These are phyloP conservation scores for Agrotis exclamationis DNA, from an alignment of 2,888 invertebrate genomes.

Conservation along the genomic window DNA sequence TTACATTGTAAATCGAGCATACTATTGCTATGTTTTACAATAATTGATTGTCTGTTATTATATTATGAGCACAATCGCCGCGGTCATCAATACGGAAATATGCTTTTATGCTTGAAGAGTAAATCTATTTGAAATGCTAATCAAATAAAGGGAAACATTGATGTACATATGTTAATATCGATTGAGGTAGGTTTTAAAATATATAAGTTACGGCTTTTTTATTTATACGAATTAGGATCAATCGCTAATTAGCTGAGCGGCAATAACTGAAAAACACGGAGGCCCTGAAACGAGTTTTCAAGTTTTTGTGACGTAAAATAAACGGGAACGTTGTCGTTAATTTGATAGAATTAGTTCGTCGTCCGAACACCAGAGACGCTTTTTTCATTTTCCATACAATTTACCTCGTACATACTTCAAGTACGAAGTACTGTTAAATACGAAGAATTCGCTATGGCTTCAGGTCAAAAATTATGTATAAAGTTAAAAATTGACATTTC, in stretches of 20 bases:
- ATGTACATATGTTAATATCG: slow-evolving; percentile 19
- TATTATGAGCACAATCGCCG: slow-evolving; percentile 23
- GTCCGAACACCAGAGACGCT: too few species aligned
- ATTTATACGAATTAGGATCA: neutral
- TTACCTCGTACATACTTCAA: too few species aligned
- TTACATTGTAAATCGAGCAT: slow-evolving; percentile 53
- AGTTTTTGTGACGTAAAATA: too few species aligned
- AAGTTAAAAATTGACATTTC: neutral
- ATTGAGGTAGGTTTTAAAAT: slow-evolving; percentile 56
- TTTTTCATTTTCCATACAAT: too few species aligned
- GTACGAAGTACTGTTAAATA: too few species aligned
- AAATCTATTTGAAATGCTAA: slow-evolving; percentile 61
- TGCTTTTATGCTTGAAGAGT: slow-evolving; percentile 49
- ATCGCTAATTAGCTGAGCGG: neutral
- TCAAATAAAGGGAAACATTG: slow-evolving; percentile 44
- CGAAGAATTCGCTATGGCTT: too few species aligned
- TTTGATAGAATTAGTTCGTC: too few species aligned
- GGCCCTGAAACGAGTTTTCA: too few species aligned
- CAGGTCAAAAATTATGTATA: too few species aligned
- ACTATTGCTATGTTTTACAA: slow-evolving; percentile 43
- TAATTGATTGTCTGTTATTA: slow-evolving; percentile 59
- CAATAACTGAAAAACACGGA: neutral
- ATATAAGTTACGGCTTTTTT: slow-evolving; percentile 15
- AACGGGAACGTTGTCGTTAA: too few species aligned
- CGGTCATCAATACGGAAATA: slow-evolving; percentile 64